Evolutionary conservation across 2,888 invertebrate species (phyloP).

Genomic region (Eulithis testata): DNA sequence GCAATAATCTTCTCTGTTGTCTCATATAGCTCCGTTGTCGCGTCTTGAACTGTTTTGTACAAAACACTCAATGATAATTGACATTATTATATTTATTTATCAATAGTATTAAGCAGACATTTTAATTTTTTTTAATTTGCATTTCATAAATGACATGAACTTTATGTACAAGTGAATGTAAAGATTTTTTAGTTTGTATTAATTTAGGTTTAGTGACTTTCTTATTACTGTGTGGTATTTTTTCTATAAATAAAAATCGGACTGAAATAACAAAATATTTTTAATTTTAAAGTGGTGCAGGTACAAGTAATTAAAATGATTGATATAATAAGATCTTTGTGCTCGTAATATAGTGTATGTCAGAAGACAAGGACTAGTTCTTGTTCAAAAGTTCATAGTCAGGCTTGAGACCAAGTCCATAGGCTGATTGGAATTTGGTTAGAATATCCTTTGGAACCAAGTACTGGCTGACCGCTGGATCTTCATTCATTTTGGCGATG

Average conservation of each 20-base stretch:
- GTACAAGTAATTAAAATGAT: neutral
- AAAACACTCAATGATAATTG: slow-evolving; percentile 23
- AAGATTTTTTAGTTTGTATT: slow-evolving; percentile 31
- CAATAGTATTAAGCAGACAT: slow-evolving; percentile 50
- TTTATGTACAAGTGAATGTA: slow-evolving; percentile 30
- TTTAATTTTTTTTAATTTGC: slow-evolving; percentile 52
- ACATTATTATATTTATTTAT: slow-evolving; percentile 23
- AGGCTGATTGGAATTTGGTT: slow-evolving; percentile 77
- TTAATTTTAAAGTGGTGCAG: neutral
- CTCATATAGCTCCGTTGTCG: neutral
- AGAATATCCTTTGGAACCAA: slow-evolving; percentile 84
- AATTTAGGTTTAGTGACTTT: slow-evolving; percentile 31
- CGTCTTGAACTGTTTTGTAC: neutral
- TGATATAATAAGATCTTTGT: neutral
- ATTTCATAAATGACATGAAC: slow-evolving; percentile 46
- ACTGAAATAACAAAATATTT: neutral
- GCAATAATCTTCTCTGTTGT: neutral
- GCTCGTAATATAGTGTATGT: too few relatives aligned
- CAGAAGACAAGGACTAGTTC: neutral
- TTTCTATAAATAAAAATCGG: slow-evolving; percentile 19
- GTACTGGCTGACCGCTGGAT: slow-evolving; percentile 86
- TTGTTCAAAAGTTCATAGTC: slow-evolving; percentile 49
- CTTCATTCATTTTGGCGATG: slow-evolving; percentile 85
- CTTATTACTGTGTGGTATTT: slow-evolving; percentile 23
- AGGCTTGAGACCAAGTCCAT: slow-evolving; percentile 46